A percentile compares a stretch with the other conserved stretches of the same genome.
phyloP scores from a whole-genome alignment of 2,888 invertebrate genomes.

The Hoplodrina ambigua region DNA sequence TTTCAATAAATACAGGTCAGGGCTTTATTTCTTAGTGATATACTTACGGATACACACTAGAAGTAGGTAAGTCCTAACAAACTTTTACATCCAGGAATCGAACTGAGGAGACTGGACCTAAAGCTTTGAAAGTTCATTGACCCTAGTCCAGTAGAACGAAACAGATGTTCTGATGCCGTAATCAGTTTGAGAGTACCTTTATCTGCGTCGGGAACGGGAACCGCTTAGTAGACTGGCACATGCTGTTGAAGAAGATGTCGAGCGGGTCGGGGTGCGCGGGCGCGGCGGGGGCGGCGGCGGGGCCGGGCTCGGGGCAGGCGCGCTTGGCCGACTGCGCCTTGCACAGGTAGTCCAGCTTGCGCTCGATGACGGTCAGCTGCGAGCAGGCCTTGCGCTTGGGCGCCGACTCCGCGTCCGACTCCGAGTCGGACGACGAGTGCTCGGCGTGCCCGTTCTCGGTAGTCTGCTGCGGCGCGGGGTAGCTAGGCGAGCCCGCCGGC shows the following conservation, averaged over 20 bases:
- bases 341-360: constrained; percentile 80
- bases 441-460: constrained; percentile 55
- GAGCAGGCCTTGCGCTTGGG: constrained; percentile 72
- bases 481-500: constrained; percentile 69
- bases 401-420: constrained; percentile 68
- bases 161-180: no score
- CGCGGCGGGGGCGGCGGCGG: constrained; percentile 30
- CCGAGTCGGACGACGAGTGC: constrained; percentile 63
- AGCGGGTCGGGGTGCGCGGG: constrained; percentile 76
- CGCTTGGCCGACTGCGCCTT: constrained; percentile 67
- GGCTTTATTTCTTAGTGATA: no score
- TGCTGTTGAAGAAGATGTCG: constrained; percentile 86
- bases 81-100: background rate
- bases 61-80: no score
- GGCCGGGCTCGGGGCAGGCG: constrained; percentile 63
- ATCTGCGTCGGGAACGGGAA: constrained; percentile 84
- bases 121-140: background rate
- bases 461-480: constrained; percentile 56
- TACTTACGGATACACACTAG: no score
- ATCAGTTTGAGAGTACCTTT: constrained; percentile 52
- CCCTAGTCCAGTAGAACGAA: no score
- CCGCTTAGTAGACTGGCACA: constrained; percentile 87
- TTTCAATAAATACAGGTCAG: no score
- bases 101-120: background rate
- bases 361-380: constrained; percentile 75